Conservation (phyloP, 2,113 vertebrate genomes). For the Salvator merianae region DNA sequence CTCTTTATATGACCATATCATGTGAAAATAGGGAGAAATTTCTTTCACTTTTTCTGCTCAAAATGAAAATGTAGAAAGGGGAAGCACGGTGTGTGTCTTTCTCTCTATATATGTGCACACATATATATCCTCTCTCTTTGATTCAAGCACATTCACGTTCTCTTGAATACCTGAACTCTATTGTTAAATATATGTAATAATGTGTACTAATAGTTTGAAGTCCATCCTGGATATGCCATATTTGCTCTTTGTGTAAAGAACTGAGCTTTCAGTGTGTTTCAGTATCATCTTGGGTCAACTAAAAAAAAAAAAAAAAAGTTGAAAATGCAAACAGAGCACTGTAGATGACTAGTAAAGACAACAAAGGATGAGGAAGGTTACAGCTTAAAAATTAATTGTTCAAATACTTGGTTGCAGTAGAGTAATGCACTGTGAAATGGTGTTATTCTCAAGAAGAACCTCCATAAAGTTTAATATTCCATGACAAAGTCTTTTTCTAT, state of each 20-base stretch:
- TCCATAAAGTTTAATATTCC: slow-evolving; percentile 81
- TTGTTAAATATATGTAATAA: neutral
- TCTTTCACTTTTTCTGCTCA: neutral
- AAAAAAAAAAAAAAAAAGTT: neutral
- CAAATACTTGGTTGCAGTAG: slow-evolving; percentile 76
- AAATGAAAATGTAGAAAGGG: neutral
- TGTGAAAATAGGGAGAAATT: neutral
- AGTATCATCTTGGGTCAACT: slow-evolving; percentile 39
- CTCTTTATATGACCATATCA: neutral
- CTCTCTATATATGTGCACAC: too few relatives aligned
- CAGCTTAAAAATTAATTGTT: slow-evolving; percentile 82
- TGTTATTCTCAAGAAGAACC: slow-evolving; percentile 78
- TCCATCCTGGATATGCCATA: slow-evolving; percentile 36
- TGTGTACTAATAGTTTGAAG: neutral
- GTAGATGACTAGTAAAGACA: slow-evolving; percentile 70
- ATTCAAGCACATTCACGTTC: neutral
- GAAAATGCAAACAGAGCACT: slow-evolving; percentile 54
- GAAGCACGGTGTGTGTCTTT: neutral
- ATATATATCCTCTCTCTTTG: neutral
- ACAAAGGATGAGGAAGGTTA: slow-evolving; percentile 64
- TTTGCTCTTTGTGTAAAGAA: slow-evolving; percentile 53
- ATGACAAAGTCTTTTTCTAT: slow-evolving; percentile 69
- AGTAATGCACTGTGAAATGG: slow-evolving; percentile 79
- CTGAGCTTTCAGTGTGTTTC: slow-evolving; percentile 37
- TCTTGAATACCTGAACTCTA: neutral